Base-by-base conservation (phyloP, 2,888 invertebrate genomes). In the Noctua pronuba region DNA sequence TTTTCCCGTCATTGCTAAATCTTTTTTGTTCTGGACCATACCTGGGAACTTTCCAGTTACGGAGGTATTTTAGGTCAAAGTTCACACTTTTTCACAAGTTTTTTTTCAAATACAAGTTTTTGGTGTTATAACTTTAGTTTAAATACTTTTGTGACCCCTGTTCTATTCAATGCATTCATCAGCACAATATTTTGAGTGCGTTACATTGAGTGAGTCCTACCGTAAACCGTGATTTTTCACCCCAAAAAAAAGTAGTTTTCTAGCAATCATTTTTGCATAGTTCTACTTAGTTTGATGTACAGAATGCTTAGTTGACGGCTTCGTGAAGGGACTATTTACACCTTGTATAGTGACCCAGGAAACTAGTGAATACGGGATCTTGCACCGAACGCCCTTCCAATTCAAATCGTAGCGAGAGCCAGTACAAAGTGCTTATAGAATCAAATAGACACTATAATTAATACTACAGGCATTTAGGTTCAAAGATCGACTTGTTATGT, bases 401-500 rank as follows among this genome's bases (percentile, higher is more conserved):
- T 31, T 60, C 4, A 58, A 60, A 60, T 10, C 8, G 18, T 60
- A 60, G 52, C 41, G 4, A 21, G 6, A 38, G 4, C 8, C 55
- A n/a, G 41, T 65, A 65, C 5, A 46, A 58, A 8, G 44, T 31
- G 28, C 18, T 55, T 38, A 24, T 10, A 24, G 16, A 1, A 41
- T 24, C 13, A 31, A 5, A 41, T 58, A 46, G 1, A 49, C 24
- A 35, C 13, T 68, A 64, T 2, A 31, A 24, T 60, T 35, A 28
- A 28, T 77, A 62, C 24, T 35, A 35, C 24, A 65, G 41, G 10
- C 35, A 10, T 21, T 10, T 60, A n/a, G 21, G 72, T 46, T 77
- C 74, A 78, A 55, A 79, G 83, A 69, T 78, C 60, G 44, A 2
- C 3, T 13, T 28, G 18, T 31, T 31, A 4, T 55, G 52, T 52